A percentile compares a stretch with the other conserved stretches of the same genome.
Evolutionary conservation across 2,113 vertebrate species (phyloP).

Genomic region (Bos javanicus): DNA sequence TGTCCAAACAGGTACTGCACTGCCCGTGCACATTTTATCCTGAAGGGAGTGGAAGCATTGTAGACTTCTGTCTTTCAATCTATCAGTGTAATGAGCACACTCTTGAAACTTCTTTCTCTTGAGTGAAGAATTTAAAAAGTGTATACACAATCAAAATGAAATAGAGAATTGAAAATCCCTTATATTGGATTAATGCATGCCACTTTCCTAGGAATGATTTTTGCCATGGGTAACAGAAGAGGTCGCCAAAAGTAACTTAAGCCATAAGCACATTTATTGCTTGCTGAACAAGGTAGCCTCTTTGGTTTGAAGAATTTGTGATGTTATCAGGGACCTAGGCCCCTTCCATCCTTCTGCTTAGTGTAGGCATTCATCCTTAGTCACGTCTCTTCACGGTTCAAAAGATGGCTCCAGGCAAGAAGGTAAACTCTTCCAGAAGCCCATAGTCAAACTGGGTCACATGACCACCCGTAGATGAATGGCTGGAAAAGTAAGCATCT

Average conservation of each 20-base stretch:
- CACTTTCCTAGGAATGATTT: background rate
- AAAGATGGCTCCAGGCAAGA: background rate
- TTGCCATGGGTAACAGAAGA: background rate
- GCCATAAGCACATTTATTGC: background rate
- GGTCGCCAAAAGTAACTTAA: background rate
- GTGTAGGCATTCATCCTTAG: background rate
- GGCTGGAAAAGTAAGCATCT: background rate
- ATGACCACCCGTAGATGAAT: background rate
- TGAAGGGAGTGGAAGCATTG: background rate
- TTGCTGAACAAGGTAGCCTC: background rate
- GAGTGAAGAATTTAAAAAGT: background rate
- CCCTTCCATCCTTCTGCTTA: background rate
- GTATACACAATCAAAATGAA: background rate
- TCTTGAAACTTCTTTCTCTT: background rate
- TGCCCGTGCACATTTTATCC: background rate
- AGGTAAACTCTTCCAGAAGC: background rate
- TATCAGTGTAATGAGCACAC: background rate
- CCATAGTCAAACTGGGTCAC: background rate
- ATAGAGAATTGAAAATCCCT: background rate
- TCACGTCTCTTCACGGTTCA: background rate
- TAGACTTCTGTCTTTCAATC: background rate
- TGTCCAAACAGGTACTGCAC: background rate
- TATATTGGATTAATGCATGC: background rate
- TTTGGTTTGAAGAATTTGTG: background rate
- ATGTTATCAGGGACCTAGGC: background rate